These are phyloP conservation scores for Perithous albicinctus DNA, from an alignment of 2,888 invertebrate species.

Conservation along the genomic window DNA sequence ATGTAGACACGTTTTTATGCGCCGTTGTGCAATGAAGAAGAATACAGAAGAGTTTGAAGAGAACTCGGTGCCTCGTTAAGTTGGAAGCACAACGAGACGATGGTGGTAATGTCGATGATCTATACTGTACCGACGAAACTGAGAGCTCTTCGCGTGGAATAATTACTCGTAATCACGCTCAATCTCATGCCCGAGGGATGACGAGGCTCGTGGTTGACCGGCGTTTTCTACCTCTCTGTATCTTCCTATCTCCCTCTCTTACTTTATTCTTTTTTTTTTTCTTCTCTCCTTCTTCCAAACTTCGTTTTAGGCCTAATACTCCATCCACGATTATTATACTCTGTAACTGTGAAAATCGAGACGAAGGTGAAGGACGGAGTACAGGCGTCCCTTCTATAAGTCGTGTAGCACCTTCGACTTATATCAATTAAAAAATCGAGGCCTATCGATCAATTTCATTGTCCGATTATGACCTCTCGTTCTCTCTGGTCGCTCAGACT, in stretches of 20 bases:
- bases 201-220: conserved; percentile 72
- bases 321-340: conserved; percentile 57
- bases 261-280: conserved; percentile 18
- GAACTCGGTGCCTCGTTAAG: conserved; percentile 34
- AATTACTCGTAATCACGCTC: conserved; percentile 83
- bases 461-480: conserved; percentile 75
- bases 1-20: neutral
- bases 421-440: conserved; percentile 53
- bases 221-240: conserved; percentile 35
- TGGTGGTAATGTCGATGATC: conserved; percentile 62
- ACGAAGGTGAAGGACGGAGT: conserved; percentile 36
- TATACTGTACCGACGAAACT: conserved; percentile 73
- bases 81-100: conserved; percentile 46
- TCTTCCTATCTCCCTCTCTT: conserved; percentile 21
- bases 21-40: neutral
- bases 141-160: conserved; percentile 76
- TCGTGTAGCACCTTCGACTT: conserved; percentile 28
- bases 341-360: conserved; percentile 34
- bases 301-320: conserved; percentile 45
- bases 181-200: conserved; percentile 81
- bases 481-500: conserved; percentile 9
- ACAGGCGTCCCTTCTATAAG: neutral
- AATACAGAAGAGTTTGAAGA: neutral
- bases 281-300: conserved; percentile 20
- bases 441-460: conserved; percentile 29